phyloP scores from a whole-genome alignment of 2,888 invertebrate genomes.

The Lasioglossum malachurum region DNA sequence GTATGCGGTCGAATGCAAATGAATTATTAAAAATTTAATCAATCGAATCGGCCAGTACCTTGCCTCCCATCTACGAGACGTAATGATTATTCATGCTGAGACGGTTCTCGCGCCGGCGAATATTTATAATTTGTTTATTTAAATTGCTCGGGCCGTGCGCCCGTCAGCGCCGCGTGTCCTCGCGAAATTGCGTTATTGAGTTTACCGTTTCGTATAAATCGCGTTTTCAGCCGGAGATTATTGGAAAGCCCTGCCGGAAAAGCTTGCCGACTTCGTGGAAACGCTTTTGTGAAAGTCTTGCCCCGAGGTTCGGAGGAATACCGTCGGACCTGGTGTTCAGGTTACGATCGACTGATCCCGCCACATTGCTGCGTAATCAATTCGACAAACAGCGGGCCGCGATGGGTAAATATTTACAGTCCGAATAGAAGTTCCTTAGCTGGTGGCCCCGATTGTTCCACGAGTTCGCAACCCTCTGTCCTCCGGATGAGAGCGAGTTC shows the following conservation, averaged over 20 bases:
- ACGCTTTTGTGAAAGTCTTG: constrained; percentile 34
- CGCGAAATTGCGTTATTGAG: constrained; percentile 83
- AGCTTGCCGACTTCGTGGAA: constrained; percentile 48
- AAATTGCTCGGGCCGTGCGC: constrained; percentile 78
- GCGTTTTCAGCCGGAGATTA: constrained; percentile 74
- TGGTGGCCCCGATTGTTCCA: neutral
- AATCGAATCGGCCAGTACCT: constrained; percentile 83
- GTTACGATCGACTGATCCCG: constrained; percentile 25
- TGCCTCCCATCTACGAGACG: constrained; percentile 78
- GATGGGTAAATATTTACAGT: constrained; percentile 45
- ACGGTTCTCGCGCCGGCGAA: constrained; percentile 82
- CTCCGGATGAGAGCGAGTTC: neutral
- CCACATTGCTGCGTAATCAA: constrained; percentile 50
- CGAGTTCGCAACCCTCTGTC: neutral
- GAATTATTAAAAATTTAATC: constrained; percentile 85
- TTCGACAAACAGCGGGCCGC: constrained; percentile 46
- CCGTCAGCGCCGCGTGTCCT: constrained; percentile 75
- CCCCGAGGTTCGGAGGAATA: constrained; percentile 27
- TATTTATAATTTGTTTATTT: constrained; percentile 85
- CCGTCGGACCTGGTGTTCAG: constrained; percentile 30
- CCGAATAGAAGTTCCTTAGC: constrained; percentile 29
- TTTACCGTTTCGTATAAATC: constrained; percentile 81
- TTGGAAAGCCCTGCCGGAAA: constrained; percentile 62
- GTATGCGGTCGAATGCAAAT: constrained; percentile 82
- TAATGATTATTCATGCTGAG: constrained; percentile 84